These are phyloP conservation scores for Cosmopolites sordidus DNA, from an alignment of 2,888 invertebrate genomes.

Conservation along the genomic window DNA sequence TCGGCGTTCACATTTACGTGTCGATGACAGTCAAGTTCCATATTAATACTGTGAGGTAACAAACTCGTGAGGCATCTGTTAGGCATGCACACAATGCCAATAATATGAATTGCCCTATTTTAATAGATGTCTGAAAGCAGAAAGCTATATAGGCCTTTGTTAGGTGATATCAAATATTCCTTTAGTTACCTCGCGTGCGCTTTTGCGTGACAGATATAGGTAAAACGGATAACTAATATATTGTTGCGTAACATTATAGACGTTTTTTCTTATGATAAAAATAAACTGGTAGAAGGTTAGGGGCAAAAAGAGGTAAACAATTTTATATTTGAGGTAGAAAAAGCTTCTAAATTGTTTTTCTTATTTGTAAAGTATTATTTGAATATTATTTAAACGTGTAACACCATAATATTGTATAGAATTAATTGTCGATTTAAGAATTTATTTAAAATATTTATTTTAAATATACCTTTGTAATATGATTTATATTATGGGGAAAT, in stretches of 20 bases:
- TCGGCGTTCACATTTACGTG: neutral
- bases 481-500: too few species aligned
- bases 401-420: too few species aligned
- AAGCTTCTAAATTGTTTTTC: too few species aligned
- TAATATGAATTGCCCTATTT: slow-evolving; percentile 13
- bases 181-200: slow-evolving; percentile 2
- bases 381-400: too few species aligned
- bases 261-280: too few species aligned
- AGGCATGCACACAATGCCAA: slow-evolving; percentile 15
- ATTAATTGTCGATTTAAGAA: too few species aligned
- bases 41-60: slow-evolving; percentile 10
- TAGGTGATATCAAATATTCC: slow-evolving; percentile 13
- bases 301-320: too few species aligned
- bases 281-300: too few species aligned
- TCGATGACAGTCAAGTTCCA: neutral
- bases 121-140: slow-evolving; percentile 14
- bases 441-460: too few species aligned
- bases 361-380: too few species aligned
- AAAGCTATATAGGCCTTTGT: slow-evolving; percentile 13
- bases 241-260: neutral
- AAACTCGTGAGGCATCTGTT: slow-evolving; percentile 11
- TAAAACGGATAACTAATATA: neutral
- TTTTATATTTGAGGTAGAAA: too few species aligned
- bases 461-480: too few species aligned
- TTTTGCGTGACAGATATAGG: slow-evolving; percentile 10